Evolutionary conservation across 2,113 vertebrate species (phyloP), one percentile per base, ranked within the genome.

Genomic region (Columba janthina): DNA sequence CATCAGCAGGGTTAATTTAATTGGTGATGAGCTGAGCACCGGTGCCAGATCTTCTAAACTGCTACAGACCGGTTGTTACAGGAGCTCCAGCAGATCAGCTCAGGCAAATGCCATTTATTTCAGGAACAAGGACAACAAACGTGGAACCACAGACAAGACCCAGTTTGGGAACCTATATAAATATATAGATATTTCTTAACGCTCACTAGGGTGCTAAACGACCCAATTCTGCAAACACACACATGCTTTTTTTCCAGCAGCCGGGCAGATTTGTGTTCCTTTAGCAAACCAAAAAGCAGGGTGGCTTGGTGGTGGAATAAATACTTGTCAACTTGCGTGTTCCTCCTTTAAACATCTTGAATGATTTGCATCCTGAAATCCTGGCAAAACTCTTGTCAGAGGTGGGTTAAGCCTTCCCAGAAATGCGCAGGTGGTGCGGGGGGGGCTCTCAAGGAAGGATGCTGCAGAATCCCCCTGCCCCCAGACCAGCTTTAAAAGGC

Each of bases 91-190:
- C 57, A 88, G 48, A 91, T 53, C 82, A 86, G 36, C 70, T 88
- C 1, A 0, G 85, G 73, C 83, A 93, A 90, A 81, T 42, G 89
- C 69, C 70, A 79, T 61, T 93, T 75, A 89, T 92, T 95, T 93
- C 66, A 69, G 83, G 53, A 89, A 89, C 53, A 84, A 96, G 90
- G 93, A 62, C 89, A 95, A 91, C 70, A 94, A 90, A 29, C 8
- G 1, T 19, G 54, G 51, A 92, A 76, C 18, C 53, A 86, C 69
- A 83, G 65, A 88, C 31, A 77, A 92, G 93, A 93, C 93, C 88
- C 83, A 92, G 53, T 89, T 92, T 89, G 57, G 36, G 65, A 94
- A 72, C 80, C 73, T 91, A 78, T 72, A 93, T 71, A 84, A 64
- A 96, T 65, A 85, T 9, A 84, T 62, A 91, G 50, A 11, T 85